Base-by-base conservation (phyloP, 2,888 invertebrate species). In the Tryphoninae sp. region DNA sequence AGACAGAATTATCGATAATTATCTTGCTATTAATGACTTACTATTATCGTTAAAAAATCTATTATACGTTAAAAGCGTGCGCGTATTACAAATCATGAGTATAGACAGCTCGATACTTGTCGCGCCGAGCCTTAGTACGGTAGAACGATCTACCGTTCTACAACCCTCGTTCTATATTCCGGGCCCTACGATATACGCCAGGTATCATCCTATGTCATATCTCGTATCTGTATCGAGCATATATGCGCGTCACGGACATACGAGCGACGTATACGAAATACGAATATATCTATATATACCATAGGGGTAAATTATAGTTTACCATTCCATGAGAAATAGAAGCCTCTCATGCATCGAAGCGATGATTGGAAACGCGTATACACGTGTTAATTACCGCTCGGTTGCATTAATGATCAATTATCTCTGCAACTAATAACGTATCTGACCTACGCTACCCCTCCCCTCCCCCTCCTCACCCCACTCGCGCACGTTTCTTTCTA, bases 321-420 rank as follows among this genome's bases (percentile, higher is more conserved):
- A 80, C 59, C 53, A 69, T 59, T 69, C 49, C 64, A 75, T 62
- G 79, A 49, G 69, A 58, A 75, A 80, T 71, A 58, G 69, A 59
- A 80, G 61, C 75, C 33, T 62, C 62, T 55, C 55, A 51, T 76
- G 79, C 55, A 76, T 68, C 53, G 76, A 40, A 68, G 61, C 65
- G 72, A 67, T 76, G 79, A 79, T 76, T 76, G 76, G 65, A 68
- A 72, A 53, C 79, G 16, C 72, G 68, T 72, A 58, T 72, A 68
- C 62, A 53, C 58, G 62, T 59, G 79, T 72, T 82, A 82, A 82
- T 79, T 76, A 76, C 68, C 72, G 62, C n/a, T 72, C 76, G 76
- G 62, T 68, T 73, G 76, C 62, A 79, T 76, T 79, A 82, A 82
- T 82, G 82, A 82, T 68, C 82, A 82, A 82, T 82, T 82, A 82